Evolutionary conservation across 2,797 vertebrate species (phyloP).

Genomic region (Phaenicophaeus curvirostris): DNA sequence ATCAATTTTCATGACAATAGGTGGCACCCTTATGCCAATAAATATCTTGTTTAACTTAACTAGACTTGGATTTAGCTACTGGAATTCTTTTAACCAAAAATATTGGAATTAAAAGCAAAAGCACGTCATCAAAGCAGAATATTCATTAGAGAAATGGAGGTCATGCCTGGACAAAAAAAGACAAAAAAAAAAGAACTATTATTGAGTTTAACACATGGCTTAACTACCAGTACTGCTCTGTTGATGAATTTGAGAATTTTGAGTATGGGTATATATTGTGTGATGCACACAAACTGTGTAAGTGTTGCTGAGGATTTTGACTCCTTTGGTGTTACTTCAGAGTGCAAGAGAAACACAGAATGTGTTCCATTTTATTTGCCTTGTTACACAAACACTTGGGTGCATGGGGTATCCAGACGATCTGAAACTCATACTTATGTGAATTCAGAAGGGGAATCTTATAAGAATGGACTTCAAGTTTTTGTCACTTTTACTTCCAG

Average conservation of each 20-base stretch:
- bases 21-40: conserved; percentile 60
- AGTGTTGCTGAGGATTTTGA: background rate
- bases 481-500: conserved; percentile 30
- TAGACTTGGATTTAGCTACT: background rate
- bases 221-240: background rate
- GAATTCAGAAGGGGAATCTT: background rate
- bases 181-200: background rate
- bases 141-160: background rate
- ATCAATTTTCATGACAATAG: conserved; percentile 23
- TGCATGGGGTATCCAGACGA: background rate
- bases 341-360: background rate
- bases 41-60: background rate
- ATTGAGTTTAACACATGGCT: background rate
- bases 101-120: background rate
- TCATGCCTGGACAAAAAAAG: background rate
- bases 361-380: background rate
- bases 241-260: background rate
- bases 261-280: background rate
- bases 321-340: background rate
- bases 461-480: background rate
- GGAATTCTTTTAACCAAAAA: background rate
- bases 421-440: background rate
- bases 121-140: background rate
- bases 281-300: background rate
- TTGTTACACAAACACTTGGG: background rate